Conservation (phyloP, 2,797 vertebrate genomes). For the Cryptoblepharus egeriae region DNA sequence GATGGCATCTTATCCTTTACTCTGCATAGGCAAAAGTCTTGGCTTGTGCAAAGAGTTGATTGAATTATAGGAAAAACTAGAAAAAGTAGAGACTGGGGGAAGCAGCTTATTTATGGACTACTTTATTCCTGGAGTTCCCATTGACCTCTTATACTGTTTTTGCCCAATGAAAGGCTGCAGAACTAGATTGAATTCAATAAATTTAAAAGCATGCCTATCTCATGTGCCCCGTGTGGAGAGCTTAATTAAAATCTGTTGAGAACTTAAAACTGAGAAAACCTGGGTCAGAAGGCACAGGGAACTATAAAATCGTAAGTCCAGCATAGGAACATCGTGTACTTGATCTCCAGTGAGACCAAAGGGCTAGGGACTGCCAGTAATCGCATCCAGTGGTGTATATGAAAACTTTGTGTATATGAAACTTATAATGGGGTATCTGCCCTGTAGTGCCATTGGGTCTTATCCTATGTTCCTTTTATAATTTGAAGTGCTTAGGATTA, state of each 20-base stretch:
- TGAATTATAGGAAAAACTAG: not conserved
- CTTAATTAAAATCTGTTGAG: slow-evolving; percentile 51
- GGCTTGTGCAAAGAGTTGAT: not conserved
- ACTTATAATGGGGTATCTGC: not conserved
- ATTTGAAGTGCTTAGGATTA: not conserved
- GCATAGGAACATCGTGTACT: too few relatives aligned
- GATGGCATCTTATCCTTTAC: not conserved
- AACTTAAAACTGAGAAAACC: slow-evolving; percentile 14
- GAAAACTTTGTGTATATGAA: too few relatives aligned
- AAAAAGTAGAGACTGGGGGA: slow-evolving; percentile 3
- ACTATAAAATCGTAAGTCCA: slow-evolving; percentile 25
- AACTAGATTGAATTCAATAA: slow-evolving; percentile 32
- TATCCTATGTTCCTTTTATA: not conserved
- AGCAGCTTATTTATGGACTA: slow-evolving; percentile 15
- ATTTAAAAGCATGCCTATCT: slow-evolving; percentile 27
- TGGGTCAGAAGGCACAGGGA: slow-evolving; percentile 21
- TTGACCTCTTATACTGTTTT: slow-evolving; percentile 29
- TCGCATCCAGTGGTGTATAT: not conserved
- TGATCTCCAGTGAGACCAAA: too few relatives aligned
- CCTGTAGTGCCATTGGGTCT: not conserved
- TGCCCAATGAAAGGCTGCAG: slow-evolving; percentile 15
- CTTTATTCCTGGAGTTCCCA: slow-evolving; percentile 8
- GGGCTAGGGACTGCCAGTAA: not conserved
- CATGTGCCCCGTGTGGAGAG: slow-evolving; percentile 20
- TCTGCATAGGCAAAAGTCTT: not conserved